Conservation (phyloP, 2,113 vertebrate species). For the Daphoenositta chrysoptera region DNA sequence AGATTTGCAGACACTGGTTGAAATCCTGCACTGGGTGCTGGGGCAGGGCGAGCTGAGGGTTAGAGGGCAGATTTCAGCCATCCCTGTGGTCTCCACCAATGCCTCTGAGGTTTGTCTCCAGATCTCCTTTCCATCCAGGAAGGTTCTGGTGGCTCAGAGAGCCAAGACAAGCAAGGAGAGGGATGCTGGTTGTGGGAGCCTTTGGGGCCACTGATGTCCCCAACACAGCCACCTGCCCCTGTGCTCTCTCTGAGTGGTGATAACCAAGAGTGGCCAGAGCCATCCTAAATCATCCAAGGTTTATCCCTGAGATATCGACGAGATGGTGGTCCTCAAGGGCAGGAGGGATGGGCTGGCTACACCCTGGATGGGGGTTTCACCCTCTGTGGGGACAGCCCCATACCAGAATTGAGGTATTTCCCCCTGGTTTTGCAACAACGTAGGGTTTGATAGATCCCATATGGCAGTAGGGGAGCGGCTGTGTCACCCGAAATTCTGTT, state of each 20-base stretch:
- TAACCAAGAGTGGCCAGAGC: not conserved
- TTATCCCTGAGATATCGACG: not conserved
- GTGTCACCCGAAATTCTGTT: not conserved
- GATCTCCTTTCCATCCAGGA: not conserved
- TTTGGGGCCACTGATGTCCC: not conserved
- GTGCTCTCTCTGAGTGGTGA: not conserved
- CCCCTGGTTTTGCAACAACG: not conserved
- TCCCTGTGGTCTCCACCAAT: not conserved
- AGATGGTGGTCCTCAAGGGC: not conserved
- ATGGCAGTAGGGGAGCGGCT: fast-evolving
- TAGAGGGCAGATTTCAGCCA: not conserved
- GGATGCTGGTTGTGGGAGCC: not conserved
- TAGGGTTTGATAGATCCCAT: fast-evolving
- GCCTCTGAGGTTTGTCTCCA: not conserved
- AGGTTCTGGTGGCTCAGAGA: not conserved
- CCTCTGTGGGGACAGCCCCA: not conserved
- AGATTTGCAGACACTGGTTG: not conserved
- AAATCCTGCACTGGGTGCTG: not conserved
- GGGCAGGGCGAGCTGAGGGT: not conserved
- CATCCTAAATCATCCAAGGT: not conserved
- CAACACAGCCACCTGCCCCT: not conserved
- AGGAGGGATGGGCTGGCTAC: not conserved
- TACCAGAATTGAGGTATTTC: fast-evolving
- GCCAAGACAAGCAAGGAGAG: not conserved
- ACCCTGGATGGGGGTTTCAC: not conserved